A percentile compares a stretch with the other conserved stretches of the same genome.
These are phyloP conservation scores for Chaetogeoica ovagalla DNA, from an alignment of 2,888 invertebrate species.

Conservation along the genomic window DNA sequence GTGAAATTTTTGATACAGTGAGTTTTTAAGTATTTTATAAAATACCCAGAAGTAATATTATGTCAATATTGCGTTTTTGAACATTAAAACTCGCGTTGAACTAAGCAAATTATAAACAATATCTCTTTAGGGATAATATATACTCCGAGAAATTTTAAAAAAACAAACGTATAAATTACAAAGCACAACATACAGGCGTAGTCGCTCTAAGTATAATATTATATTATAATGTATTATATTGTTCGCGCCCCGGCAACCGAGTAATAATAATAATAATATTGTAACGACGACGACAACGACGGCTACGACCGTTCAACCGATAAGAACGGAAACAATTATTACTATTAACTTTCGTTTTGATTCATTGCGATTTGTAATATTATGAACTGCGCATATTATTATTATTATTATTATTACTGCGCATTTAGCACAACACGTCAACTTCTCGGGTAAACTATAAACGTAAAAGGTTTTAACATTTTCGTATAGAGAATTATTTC, in stretches of 20 bases:
- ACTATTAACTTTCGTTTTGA: not conserved
- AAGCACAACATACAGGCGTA: not conserved
- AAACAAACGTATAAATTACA: conserved; percentile 38
- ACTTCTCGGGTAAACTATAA: no score
- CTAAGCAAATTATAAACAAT: conserved; percentile 9
- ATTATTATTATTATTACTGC: no score
- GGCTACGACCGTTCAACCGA: no score
- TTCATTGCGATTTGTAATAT: not conserved
- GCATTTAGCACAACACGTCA: no score
- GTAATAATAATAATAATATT: conserved; percentile 1
- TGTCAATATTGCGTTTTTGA: not conserved
- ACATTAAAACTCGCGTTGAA: conserved; percentile 2
- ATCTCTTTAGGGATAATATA: not conserved
- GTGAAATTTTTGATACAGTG: not conserved
- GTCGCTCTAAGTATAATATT: conserved; percentile 1
- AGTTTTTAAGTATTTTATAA: not conserved
- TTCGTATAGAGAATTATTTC: no score
- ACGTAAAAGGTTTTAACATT: no score
- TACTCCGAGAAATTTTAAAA: conserved; percentile 12
- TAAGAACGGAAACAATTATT: conserved; percentile 4
- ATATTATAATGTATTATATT: not conserved
- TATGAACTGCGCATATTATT: not conserved
- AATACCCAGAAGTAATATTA: conserved; percentile 8
- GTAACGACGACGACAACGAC: not conserved
- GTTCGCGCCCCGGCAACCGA: not conserved